These are phyloP conservation scores for Urocolius indicus DNA, from an alignment of 2,113 vertebrate genomes.

Conservation along the genomic window DNA sequence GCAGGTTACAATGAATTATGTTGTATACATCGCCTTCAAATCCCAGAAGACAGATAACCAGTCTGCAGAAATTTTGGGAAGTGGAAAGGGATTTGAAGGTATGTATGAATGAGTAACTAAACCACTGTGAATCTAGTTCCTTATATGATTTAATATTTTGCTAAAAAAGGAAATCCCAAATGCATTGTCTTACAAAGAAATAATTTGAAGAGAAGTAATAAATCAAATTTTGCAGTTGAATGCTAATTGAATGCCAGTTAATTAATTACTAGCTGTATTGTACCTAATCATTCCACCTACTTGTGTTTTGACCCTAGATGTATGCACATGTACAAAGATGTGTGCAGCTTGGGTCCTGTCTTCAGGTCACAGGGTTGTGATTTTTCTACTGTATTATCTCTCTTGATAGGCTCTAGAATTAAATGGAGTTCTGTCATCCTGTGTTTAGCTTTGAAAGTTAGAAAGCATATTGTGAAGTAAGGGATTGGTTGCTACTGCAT, in stretches of 20 bases:
- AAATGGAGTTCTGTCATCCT: not conserved
- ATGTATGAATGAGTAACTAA: not conserved
- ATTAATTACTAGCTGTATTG: not conserved
- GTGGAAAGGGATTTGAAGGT: not conserved
- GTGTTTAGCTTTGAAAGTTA: not conserved
- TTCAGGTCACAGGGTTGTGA: rapidly evolving
- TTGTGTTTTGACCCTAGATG: not conserved
- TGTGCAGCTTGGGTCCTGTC: not conserved
- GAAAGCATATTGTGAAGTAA: not conserved
- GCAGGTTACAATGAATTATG: not conserved
- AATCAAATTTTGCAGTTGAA: not conserved
- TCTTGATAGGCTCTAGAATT: not conserved
- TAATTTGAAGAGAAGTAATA: not conserved
- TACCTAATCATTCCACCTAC: not conserved
- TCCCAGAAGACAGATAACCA: not conserved
- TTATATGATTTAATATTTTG: not conserved
- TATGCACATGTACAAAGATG: not conserved
- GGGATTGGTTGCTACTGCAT: not conserved
- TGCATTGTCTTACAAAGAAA: not conserved
- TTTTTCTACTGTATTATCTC: not conserved
- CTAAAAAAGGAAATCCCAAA: not conserved
- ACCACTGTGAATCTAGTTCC: not conserved
- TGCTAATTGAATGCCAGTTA: not conserved
- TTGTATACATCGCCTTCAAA: rapidly evolving
- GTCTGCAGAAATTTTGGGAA: not conserved